Base-by-base conservation (phyloP, 2,113 vertebrate genomes). In the Plestiodon gilberti region DNA sequence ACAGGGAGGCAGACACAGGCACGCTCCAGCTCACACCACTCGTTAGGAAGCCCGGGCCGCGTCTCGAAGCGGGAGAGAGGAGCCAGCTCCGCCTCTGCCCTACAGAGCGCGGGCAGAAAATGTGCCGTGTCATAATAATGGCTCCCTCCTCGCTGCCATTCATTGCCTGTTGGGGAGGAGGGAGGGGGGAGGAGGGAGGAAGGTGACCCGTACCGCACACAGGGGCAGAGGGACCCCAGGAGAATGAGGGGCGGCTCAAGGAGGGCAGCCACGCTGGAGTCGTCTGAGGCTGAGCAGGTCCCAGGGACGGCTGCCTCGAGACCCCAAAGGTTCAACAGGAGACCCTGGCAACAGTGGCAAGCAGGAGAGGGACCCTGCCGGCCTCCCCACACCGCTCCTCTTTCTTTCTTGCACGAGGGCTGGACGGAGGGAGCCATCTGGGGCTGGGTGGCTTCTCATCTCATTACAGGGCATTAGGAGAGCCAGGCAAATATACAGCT, bases 401-500 rank as follows among this genome's bases (percentile, higher is more conserved):
- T 20, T 38, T 38, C n/a, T 40, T 25, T 59, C 69, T 55, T 22
- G 23, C 79, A 5, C 40, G 40, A 33, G 28, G 38, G 61, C 62
- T 17, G 23, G 28, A 25, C 52, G n/a, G 65, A 43, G 93, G 94
- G 95, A 96, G 95, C 95, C 95, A 96, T 95, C 92, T 95, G 95
- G 96, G 96, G 94, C 93, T 95, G 94, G 96, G 95, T 95, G 93
- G 96, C 95, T 96, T 96, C 96, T 96, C 94, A 95, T 96, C 95
- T 96, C 96, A 96, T 97, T 96, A 96, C 95, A 84, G 92, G 96
- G 96, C 95, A 96, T 97, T 96, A 96, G 96, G 95, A 96, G 96
- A 96, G 96, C 96, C 96, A 96, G 96, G 96, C 96, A 97, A 96
- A 97, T 96, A 96, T 96, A 96, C 96, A 97, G 96, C 96, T 97